A percentile compares a stretch with the other conserved stretches of the same genome.
Conservation (phyloP, 2,888 invertebrate species). For the Tolmerus cingulatus region DNA sequence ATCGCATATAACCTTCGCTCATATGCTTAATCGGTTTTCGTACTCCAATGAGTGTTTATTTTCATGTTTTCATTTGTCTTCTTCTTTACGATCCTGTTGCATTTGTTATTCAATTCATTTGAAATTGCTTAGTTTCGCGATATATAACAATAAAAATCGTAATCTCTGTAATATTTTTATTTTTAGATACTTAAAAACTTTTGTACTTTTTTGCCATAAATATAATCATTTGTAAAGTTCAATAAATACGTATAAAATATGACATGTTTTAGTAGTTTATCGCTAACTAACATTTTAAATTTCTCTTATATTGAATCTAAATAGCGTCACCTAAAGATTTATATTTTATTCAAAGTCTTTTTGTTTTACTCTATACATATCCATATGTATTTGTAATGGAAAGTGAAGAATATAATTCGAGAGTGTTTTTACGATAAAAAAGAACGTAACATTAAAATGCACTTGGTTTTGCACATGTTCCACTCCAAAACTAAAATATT, state of each 20-base stretch:
- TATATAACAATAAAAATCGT: not conserved
- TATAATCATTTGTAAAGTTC: constrained; percentile 35
- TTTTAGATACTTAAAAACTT: constrained; percentile 34
- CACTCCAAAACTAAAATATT: not conserved
- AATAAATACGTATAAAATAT: not conserved
- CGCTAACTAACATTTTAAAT: not conserved
- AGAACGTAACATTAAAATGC: too few relatives aligned
- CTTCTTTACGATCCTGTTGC: not conserved
- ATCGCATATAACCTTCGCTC: not conserved
- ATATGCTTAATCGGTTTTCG: not conserved
- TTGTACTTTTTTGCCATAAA: constrained; percentile 40
- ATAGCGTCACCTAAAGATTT: too few relatives aligned
- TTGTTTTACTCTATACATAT: too few relatives aligned
- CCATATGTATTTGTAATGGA: too few relatives aligned
- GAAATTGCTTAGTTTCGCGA: not conserved
- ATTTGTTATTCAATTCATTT: constrained; percentile 21
- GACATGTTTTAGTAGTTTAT: not conserved
- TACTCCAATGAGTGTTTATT: not conserved
- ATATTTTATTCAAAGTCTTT: too few relatives aligned
- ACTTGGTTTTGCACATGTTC: not conserved
- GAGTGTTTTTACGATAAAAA: too few relatives aligned
- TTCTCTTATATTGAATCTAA: not conserved
- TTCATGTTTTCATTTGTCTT: not conserved
- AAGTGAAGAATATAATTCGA: too few relatives aligned
- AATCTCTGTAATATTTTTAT: constrained; percentile 32